Percentiles rank a stretch among this genome's conserved stretches.
Evolutionary conservation across 30 jellyfish, hydroid and myxozoan species (phyloP).

Genomic region (Chrysaora quinquecirrha): DNA sequence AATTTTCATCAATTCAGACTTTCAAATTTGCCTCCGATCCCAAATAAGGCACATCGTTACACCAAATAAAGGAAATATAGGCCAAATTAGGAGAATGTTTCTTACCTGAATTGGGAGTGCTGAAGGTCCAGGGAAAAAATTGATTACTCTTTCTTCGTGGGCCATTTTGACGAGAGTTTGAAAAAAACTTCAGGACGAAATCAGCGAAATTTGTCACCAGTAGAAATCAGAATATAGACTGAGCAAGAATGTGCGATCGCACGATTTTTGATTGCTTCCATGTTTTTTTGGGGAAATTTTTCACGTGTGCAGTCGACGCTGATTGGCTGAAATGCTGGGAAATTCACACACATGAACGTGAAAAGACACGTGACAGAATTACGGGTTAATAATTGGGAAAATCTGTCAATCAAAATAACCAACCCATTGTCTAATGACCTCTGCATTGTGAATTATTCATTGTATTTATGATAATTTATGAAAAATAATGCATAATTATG

Average conservation of each 20-base stretch:
- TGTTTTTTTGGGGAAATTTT: neutral
- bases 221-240: too few relatives aligned
- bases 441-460: neutral
- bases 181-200: too few relatives aligned
- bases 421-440: neutral
- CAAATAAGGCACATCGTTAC: conserved; percentile 43
- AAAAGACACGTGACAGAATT: neutral
- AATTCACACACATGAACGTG: too few relatives aligned
- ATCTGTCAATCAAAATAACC: neutral
- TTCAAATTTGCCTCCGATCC: conserved; percentile 38
- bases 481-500: neutral
- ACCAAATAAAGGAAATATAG: conserved; percentile 54
- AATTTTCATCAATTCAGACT: neutral
- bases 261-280: too few relatives aligned
- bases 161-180: conserved; percentile 55
- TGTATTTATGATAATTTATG: neutral
- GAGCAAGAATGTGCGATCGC: neutral
- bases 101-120: conserved; percentile 91
- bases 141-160: conserved; percentile 76
- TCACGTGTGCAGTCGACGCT: neutral
- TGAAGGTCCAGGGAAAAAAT: conserved; percentile 96
- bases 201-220: too few relatives aligned
- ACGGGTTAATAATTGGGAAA: neutral
- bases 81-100: conserved; percentile 57
- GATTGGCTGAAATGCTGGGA: neutral